Base-by-base conservation (phyloP, 2,113 vertebrate genomes). In the Epinephelus cyanopodus region DNA sequence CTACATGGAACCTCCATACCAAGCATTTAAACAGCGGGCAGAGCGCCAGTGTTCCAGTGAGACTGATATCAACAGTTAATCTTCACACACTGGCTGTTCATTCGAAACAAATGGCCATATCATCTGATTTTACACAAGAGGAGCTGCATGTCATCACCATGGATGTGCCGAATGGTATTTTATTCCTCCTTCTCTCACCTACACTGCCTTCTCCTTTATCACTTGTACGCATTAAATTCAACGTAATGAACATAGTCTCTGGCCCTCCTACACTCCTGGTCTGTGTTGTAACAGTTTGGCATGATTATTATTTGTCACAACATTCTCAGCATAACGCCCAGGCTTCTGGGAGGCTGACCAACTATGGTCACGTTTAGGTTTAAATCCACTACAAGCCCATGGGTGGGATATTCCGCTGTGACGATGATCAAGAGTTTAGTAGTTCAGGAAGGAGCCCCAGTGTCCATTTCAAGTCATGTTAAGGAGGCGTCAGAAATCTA, bases 301-400 rank as follows among this genome's bases (percentile, higher is more conserved):
- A 48, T 42, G 2, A 27, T 1, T 48, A 42, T 52, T 23, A 23
- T 52, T 64, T n/a, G 15, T 21, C 23, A 29, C 14, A 66, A 48
- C 48, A 54, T 42, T 82, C 1, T 29, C 61, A 75, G 25, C 39
- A 61, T 42, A 81, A 68, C 4, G 2, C 29, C 33, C 18, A 3
- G 47, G 27, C 17, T 77, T 67, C 61, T 80, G 66, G 61, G 45
- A 81, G 25, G 23, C 23, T 63, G n/a, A 64, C 62, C 25, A 77
- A 33, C 62, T 48, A 68, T 4, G 3, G 15, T 25, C 67, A 47
- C 21, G 13, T 57, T 68, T 23, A 56, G 8, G 12, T 48, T 57
- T 61, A 50, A 48, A 62, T 62, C 29, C n/a, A 66, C 27, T 37
- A 47, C 21, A 64, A 27, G 0, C 29, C 11, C 5, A 48, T 21